Conservation (phyloP, 2,888 invertebrate genomes). For the Smittia aterrima region DNA sequence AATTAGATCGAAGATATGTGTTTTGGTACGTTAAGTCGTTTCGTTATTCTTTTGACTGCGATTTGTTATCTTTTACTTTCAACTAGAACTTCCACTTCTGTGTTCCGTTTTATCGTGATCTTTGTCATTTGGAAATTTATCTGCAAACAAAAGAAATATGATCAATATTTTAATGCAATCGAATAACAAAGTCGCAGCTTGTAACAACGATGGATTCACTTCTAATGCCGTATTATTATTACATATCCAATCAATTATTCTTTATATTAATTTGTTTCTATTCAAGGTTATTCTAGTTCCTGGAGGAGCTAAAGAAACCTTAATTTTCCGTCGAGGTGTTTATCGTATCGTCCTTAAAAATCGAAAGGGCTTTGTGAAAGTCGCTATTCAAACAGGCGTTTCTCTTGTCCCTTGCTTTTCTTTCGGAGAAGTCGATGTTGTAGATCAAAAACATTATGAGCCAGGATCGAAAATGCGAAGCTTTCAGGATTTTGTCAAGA, state of each 20-base stretch:
- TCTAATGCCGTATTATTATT: conserved; percentile 57
- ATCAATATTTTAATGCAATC: conserved; percentile 58
- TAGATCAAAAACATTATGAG: conserved; percentile 71
- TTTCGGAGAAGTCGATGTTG: conserved; percentile 87
- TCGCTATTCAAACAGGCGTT: conserved; percentile 72
- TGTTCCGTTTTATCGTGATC: conserved; percentile 70
- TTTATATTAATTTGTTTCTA: neutral
- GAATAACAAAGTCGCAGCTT: conserved; percentile 48
- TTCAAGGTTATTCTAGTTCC: conserved; percentile 64
- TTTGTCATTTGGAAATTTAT: conserved; percentile 59
- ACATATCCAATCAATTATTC: neutral
- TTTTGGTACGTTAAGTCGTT: conserved; percentile 53
- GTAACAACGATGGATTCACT: conserved; percentile 51
- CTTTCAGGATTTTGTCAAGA: conserved; percentile 68
- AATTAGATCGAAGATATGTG: conserved; percentile 61
- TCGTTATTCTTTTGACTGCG: neutral
- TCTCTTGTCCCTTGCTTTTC: conserved; percentile 84
- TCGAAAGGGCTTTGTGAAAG: conserved; percentile 73
- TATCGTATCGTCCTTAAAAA: conserved; percentile 73
- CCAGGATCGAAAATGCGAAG: conserved; percentile 65
- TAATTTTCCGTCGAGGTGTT: conserved; percentile 75
- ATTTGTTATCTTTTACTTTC: too few species aligned
- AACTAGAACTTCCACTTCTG: conserved; percentile 61
- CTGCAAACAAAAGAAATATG: conserved; percentile 67
- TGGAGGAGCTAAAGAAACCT: conserved; percentile 86